Evolutionary conservation across 1,140 invertebrate species (phyloP).

Genomic region (Cryptotermes secundus): DNA sequence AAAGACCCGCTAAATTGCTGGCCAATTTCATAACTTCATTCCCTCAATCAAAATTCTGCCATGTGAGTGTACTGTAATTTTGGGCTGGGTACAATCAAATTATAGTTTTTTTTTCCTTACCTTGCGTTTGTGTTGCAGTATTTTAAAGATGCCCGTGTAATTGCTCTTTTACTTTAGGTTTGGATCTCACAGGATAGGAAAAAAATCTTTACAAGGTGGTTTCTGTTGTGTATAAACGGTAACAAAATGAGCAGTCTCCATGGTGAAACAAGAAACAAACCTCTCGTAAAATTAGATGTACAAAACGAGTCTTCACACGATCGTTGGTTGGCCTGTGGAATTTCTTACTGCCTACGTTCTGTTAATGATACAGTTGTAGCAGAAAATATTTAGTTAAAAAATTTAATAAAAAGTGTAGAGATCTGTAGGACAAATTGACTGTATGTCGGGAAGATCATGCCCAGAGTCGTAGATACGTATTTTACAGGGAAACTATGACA

Average conservation of each 20-base stretch:
- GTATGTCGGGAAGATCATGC: too few species aligned
- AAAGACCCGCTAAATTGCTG: background rate
- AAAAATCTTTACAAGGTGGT: background rate
- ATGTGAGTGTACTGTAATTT: background rate
- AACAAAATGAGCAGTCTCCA: background rate
- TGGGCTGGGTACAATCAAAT: background rate
- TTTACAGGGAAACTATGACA: too few species aligned
- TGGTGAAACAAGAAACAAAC: too few species aligned
- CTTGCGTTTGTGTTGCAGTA: background rate
- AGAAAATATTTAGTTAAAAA: too few species aligned
- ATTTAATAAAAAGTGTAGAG: too few species aligned
- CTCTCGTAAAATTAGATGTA: too few species aligned
- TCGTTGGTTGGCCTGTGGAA: too few species aligned
- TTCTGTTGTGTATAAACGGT: background rate
- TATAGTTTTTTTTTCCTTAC: background rate
- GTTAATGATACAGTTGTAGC: too few species aligned
- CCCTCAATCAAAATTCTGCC: background rate
- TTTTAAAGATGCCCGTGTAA: background rate
- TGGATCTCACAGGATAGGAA: background rate
- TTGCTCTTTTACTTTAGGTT: constrained; percentile 10
- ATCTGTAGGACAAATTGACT: too few species aligned
- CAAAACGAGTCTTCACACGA: too few species aligned
- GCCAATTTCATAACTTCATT: background rate
- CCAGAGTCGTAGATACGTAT: too few species aligned
- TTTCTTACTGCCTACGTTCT: too few species aligned